Base-by-base conservation (phyloP, 2,797 vertebrate species). In the Orientallactaga sibirica region DNA sequence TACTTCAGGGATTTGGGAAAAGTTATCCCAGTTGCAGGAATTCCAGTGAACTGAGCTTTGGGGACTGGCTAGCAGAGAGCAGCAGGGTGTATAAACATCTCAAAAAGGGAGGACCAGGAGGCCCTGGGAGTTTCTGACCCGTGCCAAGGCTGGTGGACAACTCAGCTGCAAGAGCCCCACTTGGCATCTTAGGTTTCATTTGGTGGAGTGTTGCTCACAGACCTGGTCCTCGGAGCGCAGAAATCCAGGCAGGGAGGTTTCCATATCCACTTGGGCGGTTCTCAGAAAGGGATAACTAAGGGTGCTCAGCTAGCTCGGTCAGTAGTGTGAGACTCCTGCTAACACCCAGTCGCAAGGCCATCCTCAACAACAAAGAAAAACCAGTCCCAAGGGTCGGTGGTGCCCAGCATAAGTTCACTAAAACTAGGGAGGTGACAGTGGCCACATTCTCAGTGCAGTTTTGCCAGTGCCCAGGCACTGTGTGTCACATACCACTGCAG, bases 331-430 rank as follows among this genome's bases (percentile, higher is more conserved):
- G 43, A 18, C 7, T 58, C 67, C 5, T 9, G 18, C 25, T 27
- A 71, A 9, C 16, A 79, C 5, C 78, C 20, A 75, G 25, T 0
- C 27, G 66, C 1, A 1, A 43, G 71, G 66, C 2, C 0, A 15
- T 27, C 7, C 55, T 91, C 71, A 33, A 24, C 0, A 55, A 33
- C 48, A 37, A 73, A 70, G 19, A 14, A 22, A 0, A 4, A 25
- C 4, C 3, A 11, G 37, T 43, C 55, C 61, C 2, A 7, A 52
- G 16, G 1, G 1, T 16, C 64, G 2, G n/a, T 0, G 15, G 43
- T 2, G 20, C 52, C n/a, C 7, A 20, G 62, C 5, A n/a, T 8
- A 62, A 7, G 11, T 11, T 4, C 22, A 16, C 22, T 20, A 11
- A 7, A 33, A 7, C 16, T 3, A 4, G 61, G 8, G 25, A 81